Base-by-base conservation (phyloP, 1,140 invertebrate species). In the Bombus confusus region DNA sequence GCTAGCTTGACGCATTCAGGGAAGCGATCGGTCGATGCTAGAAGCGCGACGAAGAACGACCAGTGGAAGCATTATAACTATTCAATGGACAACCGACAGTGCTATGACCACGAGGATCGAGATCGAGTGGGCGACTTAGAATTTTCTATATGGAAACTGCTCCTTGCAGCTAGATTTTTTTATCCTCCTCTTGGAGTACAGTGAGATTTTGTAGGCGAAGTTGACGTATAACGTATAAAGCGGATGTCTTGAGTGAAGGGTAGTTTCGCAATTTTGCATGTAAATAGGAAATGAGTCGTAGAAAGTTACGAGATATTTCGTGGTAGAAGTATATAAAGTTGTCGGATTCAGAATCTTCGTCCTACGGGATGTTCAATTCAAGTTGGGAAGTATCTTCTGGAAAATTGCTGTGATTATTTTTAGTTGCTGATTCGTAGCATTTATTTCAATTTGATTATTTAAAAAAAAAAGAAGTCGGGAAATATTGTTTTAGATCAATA, bases 31-130 rank as follows among this genome's bases (percentile, higher is more conserved):
- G 41, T 43, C 74, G 75, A 76, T 62, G 71, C 37, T 66, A 25
- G n/a, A 64, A 74, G 57, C 71, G 80, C 68, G 68, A 76, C 68
- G 59, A 64, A 75, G 78, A 73, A 88, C 76, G 86, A 68, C 86
- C 57, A 28, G 62, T 79, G 79, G 59, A 68, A 78, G 69, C 81
- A 74, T 74, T 68, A 83, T 76, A 85, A 71, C 43, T 64, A 64
- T 85, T 66, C 71, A 87, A 43, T 77, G 73, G 68, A 85, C 68
- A 85, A 62, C 18, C 37, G n/a, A 37, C 34, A 71, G 15, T 76
- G 47, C 52, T n/a, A 41, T 4, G 59, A 52, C 12, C 64, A 5
- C 8, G 31, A 39, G 15, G 43, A 52, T 31, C 18, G 66, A 47
- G 59, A 34, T 34, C 34, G 68, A 66, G 69, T 52, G 47, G n/a